phyloP scores from a whole-genome alignment of 2,797 vertebrate genomes.

The Peromyscus aztecus region DNA sequence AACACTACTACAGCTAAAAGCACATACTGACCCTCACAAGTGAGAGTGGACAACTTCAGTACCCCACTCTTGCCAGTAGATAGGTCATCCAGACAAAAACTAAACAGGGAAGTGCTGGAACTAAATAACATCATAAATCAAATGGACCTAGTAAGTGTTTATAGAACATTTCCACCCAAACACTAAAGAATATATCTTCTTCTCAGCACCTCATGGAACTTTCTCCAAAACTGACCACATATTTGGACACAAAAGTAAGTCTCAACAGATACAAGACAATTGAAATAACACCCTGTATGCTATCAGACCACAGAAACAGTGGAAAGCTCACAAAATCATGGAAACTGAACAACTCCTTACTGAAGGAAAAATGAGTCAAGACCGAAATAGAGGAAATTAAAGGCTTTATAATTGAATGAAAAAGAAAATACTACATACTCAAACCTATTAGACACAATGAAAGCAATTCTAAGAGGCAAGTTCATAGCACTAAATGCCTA shows the following conservation, averaged over 20 bases:
- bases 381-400: not conserved
- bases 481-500: not conserved
- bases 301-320: not conserved
- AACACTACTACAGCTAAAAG: not conserved
- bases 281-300: not conserved
- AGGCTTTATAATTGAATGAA: not conserved
- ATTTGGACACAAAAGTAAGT: not conserved
- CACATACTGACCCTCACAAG: not conserved
- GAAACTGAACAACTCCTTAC: not conserved
- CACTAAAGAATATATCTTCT: not conserved
- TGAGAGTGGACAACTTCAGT: not conserved
- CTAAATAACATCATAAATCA: not conserved
- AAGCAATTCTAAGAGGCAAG: not conserved
- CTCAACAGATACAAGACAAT: not conserved
- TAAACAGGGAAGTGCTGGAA: not conserved
- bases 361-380: not conserved
- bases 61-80: not conserved
- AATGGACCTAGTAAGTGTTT: not conserved
- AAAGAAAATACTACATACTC: not conserved
- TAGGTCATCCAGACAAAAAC: not conserved
- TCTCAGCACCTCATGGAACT: not conserved
- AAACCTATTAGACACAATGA: not conserved
- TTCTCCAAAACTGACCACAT: not conserved
- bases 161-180: not conserved
- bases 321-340: not conserved